phyloP scores from a whole-genome alignment of 1,140 invertebrate species.

The Sycophila sp. region DNA sequence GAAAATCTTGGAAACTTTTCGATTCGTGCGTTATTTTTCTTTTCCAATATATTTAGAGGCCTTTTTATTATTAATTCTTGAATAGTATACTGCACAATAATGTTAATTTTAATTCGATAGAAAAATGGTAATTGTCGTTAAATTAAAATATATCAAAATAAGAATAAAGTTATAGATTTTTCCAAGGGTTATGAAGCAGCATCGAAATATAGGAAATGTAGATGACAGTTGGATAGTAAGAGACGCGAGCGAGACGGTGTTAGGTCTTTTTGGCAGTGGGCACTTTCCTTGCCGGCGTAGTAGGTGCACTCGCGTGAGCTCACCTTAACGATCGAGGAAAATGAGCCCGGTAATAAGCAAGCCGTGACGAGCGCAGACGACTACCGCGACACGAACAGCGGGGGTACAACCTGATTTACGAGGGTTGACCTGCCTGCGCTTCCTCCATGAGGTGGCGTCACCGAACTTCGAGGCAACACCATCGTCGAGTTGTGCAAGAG shows the following conservation, averaged over 20 bases:
- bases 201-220: too few relatives aligned
- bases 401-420: slow-evolving; percentile 17
- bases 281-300: neutral
- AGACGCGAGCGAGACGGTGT: neutral
- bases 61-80: too few relatives aligned
- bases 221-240: too few relatives aligned
- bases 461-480: neutral
- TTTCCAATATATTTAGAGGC: too few relatives aligned
- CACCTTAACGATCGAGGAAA: slow-evolving; percentile 4
- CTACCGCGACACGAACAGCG: neutral
- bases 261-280: neutral
- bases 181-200: too few relatives aligned
- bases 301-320: neutral
- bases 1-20: neutral
- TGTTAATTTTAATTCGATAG: neutral
- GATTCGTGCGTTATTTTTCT: too few relatives aligned
- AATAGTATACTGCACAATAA: too few relatives aligned
- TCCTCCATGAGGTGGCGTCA: too few relatives aligned
- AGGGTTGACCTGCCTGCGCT: neutral
- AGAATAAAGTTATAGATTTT: too few relatives aligned
- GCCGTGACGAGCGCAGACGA: neutral
- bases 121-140: neutral
- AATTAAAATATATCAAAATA: too few relatives aligned
- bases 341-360: neutral
- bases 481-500: neutral